phyloP scores from a whole-genome alignment of 2,888 invertebrate genomes.

The Morpho deidamia region DNA sequence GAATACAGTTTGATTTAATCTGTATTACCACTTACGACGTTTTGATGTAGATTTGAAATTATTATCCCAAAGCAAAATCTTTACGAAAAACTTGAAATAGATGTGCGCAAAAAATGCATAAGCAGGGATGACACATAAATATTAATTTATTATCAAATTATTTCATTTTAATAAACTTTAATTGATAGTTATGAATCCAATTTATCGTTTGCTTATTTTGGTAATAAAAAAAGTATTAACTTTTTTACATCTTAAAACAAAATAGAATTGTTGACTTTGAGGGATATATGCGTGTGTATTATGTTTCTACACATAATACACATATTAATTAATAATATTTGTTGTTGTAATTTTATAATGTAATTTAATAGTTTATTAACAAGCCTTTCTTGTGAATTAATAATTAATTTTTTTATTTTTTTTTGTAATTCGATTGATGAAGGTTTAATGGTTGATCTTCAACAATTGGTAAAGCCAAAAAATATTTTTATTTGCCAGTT shows the following conservation, averaged over 20 bases:
- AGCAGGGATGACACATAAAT: constrained; percentile 50
- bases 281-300: too few relatives aligned
- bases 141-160: constrained; percentile 30
- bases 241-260: background rate
- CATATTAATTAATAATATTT: too few relatives aligned
- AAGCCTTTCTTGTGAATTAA: too few relatives aligned
- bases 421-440: too few relatives aligned
- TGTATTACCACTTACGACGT: constrained; percentile 18
- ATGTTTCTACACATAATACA: too few relatives aligned
- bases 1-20: too few relatives aligned
- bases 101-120: constrained; percentile 62
- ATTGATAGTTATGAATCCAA: constrained; percentile 14
- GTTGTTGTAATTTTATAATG: too few relatives aligned
- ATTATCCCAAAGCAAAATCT: constrained; percentile 72
- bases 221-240: background rate
- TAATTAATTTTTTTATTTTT: too few relatives aligned
- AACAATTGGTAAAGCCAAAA: too few relatives aligned
- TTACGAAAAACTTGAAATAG: constrained; percentile 69
- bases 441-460: too few relatives aligned
- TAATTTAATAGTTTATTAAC: too few relatives aligned
- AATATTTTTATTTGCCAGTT: too few relatives aligned
- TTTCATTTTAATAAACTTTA: constrained; percentile 26
- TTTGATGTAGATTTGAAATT: constrained; percentile 30
- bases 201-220: constrained; percentile 3
- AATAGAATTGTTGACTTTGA: background rate